Evolutionary conservation across 2,113 vertebrate species (phyloP).

Genomic region (Clarias macrocephalus): DNA sequence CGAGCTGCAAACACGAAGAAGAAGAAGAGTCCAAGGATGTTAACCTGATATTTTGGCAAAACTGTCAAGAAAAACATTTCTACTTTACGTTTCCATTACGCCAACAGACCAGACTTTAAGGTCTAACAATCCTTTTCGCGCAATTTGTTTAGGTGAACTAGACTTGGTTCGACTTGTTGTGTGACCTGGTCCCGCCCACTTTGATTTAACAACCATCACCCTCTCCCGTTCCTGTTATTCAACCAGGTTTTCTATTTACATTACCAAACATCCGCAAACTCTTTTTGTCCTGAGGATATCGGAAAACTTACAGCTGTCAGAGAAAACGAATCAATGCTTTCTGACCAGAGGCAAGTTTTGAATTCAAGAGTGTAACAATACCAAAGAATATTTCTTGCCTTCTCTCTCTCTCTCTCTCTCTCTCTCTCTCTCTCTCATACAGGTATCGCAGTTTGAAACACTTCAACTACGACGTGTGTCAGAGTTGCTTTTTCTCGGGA

Average conservation of each 20-base stretch:
- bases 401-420: not conserved
- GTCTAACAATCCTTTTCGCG: not conserved
- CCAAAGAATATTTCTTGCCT: not conserved
- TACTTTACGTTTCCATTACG: too few species aligned
- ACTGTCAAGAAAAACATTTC: too few species aligned
- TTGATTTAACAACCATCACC: not conserved
- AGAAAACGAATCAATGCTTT: not conserved
- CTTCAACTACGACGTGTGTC: constrained; percentile 98
- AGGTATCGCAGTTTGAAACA: constrained; percentile 98
- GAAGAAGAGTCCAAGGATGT: too few species aligned
- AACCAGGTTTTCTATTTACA: not conserved
- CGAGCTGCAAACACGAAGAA: too few species aligned
- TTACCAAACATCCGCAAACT: not conserved
- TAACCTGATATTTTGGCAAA: too few species aligned
- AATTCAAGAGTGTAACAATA: not conserved
- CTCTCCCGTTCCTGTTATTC: not conserved
- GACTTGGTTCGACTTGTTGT: not conserved
- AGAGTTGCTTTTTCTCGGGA: constrained; percentile 98
- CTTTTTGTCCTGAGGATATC: not conserved
- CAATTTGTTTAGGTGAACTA: not conserved
- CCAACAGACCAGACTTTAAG: too few species aligned
- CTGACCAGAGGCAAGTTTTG: not conserved
- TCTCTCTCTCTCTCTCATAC: constrained; percentile 14
- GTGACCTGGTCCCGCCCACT: not conserved
- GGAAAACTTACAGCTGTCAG: not conserved